phyloP scores from a whole-genome alignment of 2,113 vertebrate species.

The Prunella fulvescens region DNA sequence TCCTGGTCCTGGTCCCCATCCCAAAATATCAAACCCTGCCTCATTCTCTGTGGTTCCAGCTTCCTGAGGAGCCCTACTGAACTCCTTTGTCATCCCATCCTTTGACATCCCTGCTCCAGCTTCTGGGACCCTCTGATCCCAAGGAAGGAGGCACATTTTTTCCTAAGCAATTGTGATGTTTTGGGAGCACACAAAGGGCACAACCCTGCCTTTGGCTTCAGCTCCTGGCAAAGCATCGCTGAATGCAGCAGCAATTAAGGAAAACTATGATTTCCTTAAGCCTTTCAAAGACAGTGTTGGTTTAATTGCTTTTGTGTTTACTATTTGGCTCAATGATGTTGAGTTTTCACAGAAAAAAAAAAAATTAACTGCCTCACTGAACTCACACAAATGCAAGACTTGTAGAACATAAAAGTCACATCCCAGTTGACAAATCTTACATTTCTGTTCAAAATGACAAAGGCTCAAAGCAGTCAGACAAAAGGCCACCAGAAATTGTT shows the following conservation, averaged over 20 bases:
- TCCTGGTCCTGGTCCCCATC: not conserved
- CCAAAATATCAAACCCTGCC: not conserved
- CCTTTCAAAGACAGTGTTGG: not conserved
- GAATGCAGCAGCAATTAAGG: not conserved
- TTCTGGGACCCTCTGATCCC: not conserved
- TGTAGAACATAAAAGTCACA: not conserved
- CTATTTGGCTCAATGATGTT: not conserved
- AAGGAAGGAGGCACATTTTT: not conserved
- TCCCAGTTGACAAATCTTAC: conserved; percentile 1
- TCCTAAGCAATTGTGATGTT: not conserved
- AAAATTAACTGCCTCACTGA: not conserved
- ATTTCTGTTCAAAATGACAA: conserved; percentile 3
- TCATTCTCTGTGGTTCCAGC: not conserved
- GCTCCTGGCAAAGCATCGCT: not conserved
- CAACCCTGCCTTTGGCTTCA: not conserved
- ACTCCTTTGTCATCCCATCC: not conserved
- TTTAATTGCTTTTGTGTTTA: not conserved
- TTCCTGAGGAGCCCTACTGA: not conserved
- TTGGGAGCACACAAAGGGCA: not conserved
- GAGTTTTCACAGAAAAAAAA: not conserved
- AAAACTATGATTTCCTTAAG: not conserved
- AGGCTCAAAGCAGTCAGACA: not conserved
- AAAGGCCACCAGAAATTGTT: conserved; percentile 11
- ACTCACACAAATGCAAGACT: not conserved
- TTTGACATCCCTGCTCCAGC: not conserved